Conservation (phyloP, 2,797 vertebrate species). For the Girardinus metallicus region DNA sequence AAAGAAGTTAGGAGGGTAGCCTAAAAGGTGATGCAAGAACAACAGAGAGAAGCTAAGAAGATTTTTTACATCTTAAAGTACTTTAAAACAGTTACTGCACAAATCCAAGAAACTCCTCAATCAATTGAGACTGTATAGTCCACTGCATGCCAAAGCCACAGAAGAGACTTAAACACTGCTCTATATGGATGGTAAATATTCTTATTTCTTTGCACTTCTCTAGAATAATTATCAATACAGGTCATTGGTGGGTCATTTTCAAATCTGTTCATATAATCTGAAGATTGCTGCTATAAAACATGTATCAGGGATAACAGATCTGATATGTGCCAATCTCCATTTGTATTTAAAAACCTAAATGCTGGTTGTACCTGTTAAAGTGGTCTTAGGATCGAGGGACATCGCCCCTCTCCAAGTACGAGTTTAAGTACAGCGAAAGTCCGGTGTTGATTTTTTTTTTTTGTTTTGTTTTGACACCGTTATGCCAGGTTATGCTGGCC, state of each 20-base stretch:
- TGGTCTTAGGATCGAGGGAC: conserved; percentile 31
- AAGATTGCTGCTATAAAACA: conserved; percentile 27
- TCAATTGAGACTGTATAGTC: conserved; percentile 4
- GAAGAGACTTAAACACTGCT: conserved; percentile 22
- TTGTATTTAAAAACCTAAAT: conserved; percentile 23
- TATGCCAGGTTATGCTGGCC: conserved; percentile 59
- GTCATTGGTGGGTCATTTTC: conserved; percentile 26
- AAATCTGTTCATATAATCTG: conserved; percentile 30
- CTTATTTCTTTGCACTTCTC: conserved; percentile 12
- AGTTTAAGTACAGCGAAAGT: conserved; percentile 53
- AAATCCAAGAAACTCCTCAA: conserved; percentile 9
- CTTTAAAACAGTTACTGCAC: conserved; percentile 3
- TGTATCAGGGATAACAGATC: conserved; percentile 29
- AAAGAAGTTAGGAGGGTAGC: neutral
- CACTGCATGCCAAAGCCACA: conserved; percentile 7
- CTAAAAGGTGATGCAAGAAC: conserved; percentile 4
- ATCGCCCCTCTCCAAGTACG: conserved; percentile 41
- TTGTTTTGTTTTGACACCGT: conserved; percentile 27
- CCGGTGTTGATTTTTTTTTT: conserved; percentile 25
- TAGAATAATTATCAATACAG: conserved; percentile 24
- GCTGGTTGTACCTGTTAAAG: conserved; percentile 45
- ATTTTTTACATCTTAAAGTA: conserved; percentile 8
- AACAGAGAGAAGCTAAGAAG: conserved; percentile 11
- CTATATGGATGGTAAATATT: conserved; percentile 23
- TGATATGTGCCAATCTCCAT: conserved; percentile 39